These are phyloP conservation scores for Coregonus clupeaformis DNA, from an alignment of 2,113 vertebrate species.

Conservation along the genomic window DNA sequence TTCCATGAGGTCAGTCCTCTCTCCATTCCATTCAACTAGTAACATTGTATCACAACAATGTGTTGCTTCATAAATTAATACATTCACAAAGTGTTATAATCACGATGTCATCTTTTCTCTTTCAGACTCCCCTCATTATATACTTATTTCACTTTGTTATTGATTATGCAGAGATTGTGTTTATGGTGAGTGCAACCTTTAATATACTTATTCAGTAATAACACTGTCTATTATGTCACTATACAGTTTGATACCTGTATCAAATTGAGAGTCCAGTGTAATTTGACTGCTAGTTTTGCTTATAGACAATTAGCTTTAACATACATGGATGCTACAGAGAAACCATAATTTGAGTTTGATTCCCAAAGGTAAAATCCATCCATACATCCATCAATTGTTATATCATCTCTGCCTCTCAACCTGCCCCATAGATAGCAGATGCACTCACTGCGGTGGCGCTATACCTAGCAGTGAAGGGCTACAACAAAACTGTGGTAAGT, in stretches of 20 bases:
- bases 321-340: not conserved
- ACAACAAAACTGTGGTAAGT: constrained; percentile 94
- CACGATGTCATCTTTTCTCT: constrained; percentile 39
- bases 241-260: not conserved
- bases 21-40: not conserved
- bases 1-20: constrained; percentile 88
- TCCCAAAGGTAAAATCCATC: not conserved
- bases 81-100: not conserved
- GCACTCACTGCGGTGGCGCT: constrained; percentile 89
- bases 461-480: constrained; percentile 89
- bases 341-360: not conserved
- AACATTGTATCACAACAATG: not conserved
- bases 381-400: not conserved
- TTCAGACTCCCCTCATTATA: constrained; percentile 92
- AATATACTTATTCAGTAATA: not conserved
- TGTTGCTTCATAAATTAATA: not conserved
- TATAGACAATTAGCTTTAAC: not conserved
- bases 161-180: constrained; percentile 94
- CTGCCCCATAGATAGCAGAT: constrained; percentile 81
- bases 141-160: constrained; percentile 97
- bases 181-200: constrained; percentile 84
- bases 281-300: not conserved
- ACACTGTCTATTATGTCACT: not conserved
- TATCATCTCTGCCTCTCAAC: constrained; percentile 23
- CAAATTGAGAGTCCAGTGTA: not conserved